Base-by-base conservation (phyloP, 2,113 vertebrate species). In the Polypterus bichir region DNA sequence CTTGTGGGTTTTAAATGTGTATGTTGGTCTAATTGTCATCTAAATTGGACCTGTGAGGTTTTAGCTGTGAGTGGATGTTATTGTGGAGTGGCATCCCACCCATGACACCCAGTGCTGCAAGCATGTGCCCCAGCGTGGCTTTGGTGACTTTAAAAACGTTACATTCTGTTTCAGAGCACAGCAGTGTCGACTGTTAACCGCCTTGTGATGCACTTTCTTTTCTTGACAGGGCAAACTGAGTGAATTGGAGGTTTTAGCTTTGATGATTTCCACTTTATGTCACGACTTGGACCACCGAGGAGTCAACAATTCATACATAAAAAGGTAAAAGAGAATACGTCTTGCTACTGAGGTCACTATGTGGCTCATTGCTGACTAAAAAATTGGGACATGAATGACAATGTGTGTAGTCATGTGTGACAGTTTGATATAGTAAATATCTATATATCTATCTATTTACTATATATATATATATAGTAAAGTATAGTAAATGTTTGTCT, bases 281-380 rank as follows among this genome's bases (percentile, higher is more conserved):
- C 96, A 99, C 1, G 96, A 99, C 70, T 71, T 99, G 76, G 96
- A 99, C 75, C 96, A 99, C 77, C 83, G 96, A 46, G 96, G 96
- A 11, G 92, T 98, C 73, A 99, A 99, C 78, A 99, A 99, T 77
- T 93, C 94, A 7, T 99, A 93, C 71, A 98, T 99, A 69, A 90
- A 98, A 74, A 89, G 92, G 96, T 98, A 75, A 82, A 83, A 6
- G 0, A 45, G 2, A 7, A 46, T 27, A 1, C 9, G 6, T 5
- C 48, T 48, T 54, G 27, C 27, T 27, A 27, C 27, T 2, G 27
- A 27, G 27, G 27, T 27, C 27, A 27, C 27, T 2, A 27, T 27
- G 27, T 27, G 27, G 27, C 27, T 27, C 27, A 27, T 27, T 27
- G 27, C 27, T 27, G 27, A 27, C 27, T 27, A 27, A 27, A 27